Conservation (phyloP, 2,113 vertebrate species). For the Herpetotheres cachinnans region DNA sequence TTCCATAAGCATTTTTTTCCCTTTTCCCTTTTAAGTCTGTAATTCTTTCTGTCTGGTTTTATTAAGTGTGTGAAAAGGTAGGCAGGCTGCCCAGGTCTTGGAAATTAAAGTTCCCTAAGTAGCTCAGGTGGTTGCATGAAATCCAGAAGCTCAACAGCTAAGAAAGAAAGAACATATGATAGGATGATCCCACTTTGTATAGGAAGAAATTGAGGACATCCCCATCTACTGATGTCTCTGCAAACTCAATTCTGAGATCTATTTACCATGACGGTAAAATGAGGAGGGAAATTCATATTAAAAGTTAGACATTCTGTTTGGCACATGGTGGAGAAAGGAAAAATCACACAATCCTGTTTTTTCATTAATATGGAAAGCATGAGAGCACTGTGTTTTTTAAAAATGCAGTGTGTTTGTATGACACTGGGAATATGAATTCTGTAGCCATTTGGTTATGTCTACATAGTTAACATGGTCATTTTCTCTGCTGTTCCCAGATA, state of each 20-base stretch:
- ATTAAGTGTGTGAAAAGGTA: slow-evolving; percentile 69
- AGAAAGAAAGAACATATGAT: background rate
- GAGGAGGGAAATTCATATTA: background rate
- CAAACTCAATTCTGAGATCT: background rate
- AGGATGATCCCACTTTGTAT: background rate
- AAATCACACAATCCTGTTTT: background rate
- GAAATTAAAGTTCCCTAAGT: slow-evolving; percentile 56
- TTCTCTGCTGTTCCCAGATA: background rate
- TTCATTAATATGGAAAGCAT: background rate
- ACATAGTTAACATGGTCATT: background rate
- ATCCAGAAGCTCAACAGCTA: background rate
- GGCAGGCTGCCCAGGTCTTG: slow-evolving; percentile 44
- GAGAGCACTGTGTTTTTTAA: background rate
- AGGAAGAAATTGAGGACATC: background rate
- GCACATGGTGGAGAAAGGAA: background rate
- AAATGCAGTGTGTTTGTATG: background rate
- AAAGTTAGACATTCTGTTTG: background rate
- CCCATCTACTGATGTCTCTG: background rate
- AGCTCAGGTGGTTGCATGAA: slow-evolving; percentile 38
- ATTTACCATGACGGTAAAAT: background rate
- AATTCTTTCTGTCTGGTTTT: slow-evolving; percentile 68
- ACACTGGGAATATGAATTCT: background rate
- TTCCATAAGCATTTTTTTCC: slow-evolving; percentile 65
- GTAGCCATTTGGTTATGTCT: background rate
- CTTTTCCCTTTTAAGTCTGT: slow-evolving; percentile 43